Conservation (phyloP, 2,113 vertebrate species). For the Poicephalus meyeri region DNA sequence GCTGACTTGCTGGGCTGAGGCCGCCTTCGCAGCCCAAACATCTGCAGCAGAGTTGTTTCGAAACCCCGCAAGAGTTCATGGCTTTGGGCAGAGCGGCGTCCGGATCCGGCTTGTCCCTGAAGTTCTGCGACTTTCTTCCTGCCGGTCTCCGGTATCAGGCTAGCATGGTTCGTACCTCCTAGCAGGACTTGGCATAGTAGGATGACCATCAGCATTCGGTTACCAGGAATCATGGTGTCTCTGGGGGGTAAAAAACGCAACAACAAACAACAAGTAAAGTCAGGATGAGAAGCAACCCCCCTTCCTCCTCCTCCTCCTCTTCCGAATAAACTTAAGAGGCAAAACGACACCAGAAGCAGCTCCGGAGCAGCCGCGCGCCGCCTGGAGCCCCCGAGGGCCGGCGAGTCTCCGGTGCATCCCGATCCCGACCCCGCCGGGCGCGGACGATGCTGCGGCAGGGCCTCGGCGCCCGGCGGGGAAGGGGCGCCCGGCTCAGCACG, state of each 20-base stretch:
- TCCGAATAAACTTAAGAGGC: not conserved
- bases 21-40: conserved; percentile 95
- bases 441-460: not conserved
- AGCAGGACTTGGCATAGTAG: conserved; percentile 99
- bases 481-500: not conserved
- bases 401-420: not conserved
- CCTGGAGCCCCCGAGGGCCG: not conserved
- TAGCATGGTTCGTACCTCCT: conserved; percentile 96
- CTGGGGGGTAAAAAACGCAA: conserved; percentile 78
- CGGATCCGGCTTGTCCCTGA: conserved; percentile 80
- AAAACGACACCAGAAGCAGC: not conserved
- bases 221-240: conserved; percentile 99
- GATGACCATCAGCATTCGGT: conserved; percentile 99
- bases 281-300: conserved; percentile 37
- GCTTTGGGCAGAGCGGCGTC: conserved; percentile 88
- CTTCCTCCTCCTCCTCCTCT: not conserved
- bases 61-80: conserved; percentile 98
- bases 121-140: conserved; percentile 93
- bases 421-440: not conserved
- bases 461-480: not conserved
- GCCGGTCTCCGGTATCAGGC: conserved; percentile 96
- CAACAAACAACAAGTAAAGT: conserved; percentile 68
- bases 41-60: conserved; percentile 97
- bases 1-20: conserved; percentile 90
- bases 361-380: not conserved